These are phyloP conservation scores for Diadophis punctatus DNA, from an alignment of 2,113 vertebrate genomes.

Conservation along the genomic window DNA sequence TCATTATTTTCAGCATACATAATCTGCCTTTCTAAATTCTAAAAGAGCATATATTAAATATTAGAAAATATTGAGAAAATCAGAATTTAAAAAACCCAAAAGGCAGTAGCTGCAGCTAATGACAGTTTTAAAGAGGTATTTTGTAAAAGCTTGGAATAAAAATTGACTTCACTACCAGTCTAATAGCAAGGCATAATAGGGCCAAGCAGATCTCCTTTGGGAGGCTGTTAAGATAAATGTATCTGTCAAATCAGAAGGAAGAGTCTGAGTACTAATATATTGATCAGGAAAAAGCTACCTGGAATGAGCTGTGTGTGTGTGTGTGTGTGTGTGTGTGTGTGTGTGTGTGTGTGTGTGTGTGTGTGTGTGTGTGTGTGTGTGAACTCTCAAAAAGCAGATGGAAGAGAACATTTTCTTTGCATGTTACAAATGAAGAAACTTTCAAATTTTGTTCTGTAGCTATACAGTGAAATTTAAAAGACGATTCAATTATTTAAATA, in stretches of 20 bases:
- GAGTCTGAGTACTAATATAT: slow-evolving; percentile 33
- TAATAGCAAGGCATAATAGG: background rate
- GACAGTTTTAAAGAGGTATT: background rate
- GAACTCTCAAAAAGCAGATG: slow-evolving; percentile 38
- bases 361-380: slow-evolving; percentile 38
- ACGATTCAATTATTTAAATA: accelerated
- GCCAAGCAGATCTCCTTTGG: background rate
- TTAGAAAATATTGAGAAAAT: background rate
- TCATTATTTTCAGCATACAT: background rate
- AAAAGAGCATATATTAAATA: background rate
- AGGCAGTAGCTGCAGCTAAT: background rate
- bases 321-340: too few species aligned
- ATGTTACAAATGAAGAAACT: slow-evolving; percentile 29
- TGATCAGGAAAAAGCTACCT: slow-evolving; percentile 27
- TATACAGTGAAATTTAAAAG: background rate
- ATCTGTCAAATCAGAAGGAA: slow-evolving; percentile 34
- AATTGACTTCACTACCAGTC: background rate
- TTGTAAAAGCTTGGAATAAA: background rate
- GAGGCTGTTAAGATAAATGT: background rate
- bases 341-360: background rate
- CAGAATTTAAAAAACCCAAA: background rate
- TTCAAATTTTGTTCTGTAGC: slow-evolving; percentile 46
- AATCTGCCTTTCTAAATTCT: background rate
- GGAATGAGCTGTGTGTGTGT: background rate
- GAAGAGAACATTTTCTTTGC: slow-evolving; percentile 48